Evolutionary conservation across 37 sponge, comb jelly and placozoan genomes (phyloP), one percentile per base, ranked within the genome.

Genomic region (Tethya wilhelma): DNA sequence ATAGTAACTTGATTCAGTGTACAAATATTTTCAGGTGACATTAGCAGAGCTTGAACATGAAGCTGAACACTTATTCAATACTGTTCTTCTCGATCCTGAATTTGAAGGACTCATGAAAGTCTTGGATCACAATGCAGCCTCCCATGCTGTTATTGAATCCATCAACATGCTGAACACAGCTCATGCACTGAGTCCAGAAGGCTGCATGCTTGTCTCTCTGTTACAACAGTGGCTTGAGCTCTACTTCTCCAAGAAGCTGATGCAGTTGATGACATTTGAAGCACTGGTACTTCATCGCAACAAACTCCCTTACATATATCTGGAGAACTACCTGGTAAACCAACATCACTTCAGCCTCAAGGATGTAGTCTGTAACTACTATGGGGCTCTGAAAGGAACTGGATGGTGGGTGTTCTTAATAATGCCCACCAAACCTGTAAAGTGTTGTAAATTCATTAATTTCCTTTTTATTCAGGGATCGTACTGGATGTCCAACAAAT

Each of bases 311-410:
- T 67, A 30, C 32, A 79, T 81, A 28, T 93, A 78, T 56, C 59
- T 87, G 26, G 67, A 80, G 40, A 68, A 81, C 66, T 96, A 96
- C 84, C 79, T 96, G 28, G 58, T 32, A 6, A 74, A 86, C 62
- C 97, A 96, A 56, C 59, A 70, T 32, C 97, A 96, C 84, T 96
- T 96, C 72, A 81, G 83, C 55, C 68, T 96, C 39, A 88, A 85
- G 58, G 77, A 81, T 8, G 45, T 91, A 26, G 78, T 96, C 7
- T 44, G 36, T 4, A 80, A 56, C 12, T 77, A 82, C 44, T 37
- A 80, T 23, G 17, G 4, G 7, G 60, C 71, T 17, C 49, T 80
- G 25, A 46, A 74, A 26, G 57, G 60, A 14, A 74, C 74, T 20
- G 46, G 49, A 41, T 43, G 49, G 77, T 81, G 43, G 77, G 78